These are phyloP conservation scores for Climacteris rufus DNA, from an alignment of 2,113 vertebrate species.

Conservation along the genomic window DNA sequence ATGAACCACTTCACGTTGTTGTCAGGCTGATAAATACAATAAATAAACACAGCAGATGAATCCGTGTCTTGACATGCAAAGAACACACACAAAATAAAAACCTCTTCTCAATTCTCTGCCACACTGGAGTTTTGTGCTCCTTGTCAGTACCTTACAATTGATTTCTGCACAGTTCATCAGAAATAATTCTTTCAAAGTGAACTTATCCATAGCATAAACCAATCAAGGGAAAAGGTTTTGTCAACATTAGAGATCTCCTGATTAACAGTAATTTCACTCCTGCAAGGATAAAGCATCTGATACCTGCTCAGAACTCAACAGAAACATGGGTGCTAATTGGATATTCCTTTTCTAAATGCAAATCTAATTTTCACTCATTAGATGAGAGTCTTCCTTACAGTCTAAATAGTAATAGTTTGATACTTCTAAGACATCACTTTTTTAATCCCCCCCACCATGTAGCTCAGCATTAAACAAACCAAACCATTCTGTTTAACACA, in stretches of 20 bases:
- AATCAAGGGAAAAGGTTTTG: not conserved
- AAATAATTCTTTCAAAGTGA: not conserved
- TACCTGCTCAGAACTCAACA: not conserved
- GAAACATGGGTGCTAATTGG: not conserved
- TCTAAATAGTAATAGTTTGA: not conserved
- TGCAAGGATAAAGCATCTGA: not conserved
- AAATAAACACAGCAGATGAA: not conserved
- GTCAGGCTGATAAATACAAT: not conserved
- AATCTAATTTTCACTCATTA: not conserved
- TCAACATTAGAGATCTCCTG: not conserved
- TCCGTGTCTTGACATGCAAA: not conserved
- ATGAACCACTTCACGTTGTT: not conserved
- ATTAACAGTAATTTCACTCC: not conserved
- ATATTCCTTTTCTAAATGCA: not conserved
- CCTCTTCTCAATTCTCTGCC: not conserved
- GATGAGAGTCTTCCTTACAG: not conserved
- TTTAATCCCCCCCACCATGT: accelerated
- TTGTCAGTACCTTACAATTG: not conserved
- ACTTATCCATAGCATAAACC: not conserved
- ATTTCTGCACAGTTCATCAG: not conserved
- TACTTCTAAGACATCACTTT: not conserved
- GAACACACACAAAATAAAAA: not conserved
- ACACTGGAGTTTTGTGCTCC: not conserved
- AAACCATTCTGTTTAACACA: not conserved
- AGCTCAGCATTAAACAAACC: not conserved